These are phyloP conservation scores for Vandiemenella viatica DNA, from an alignment of 2,888 invertebrate genomes.

Conservation along the genomic window DNA sequence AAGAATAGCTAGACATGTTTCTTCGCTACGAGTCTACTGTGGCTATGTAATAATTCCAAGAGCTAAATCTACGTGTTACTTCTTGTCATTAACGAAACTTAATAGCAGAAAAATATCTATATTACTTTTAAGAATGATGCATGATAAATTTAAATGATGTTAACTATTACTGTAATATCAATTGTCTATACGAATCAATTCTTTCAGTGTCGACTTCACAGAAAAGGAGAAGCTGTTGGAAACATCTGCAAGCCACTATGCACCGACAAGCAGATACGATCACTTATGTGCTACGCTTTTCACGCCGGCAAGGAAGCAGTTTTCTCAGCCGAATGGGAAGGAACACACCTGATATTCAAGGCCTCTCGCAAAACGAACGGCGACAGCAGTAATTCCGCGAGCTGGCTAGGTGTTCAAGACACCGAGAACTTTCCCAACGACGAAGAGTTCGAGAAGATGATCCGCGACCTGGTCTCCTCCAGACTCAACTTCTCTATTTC, in stretches of 20 bases:
- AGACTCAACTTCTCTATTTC: slow-evolving; percentile 39
- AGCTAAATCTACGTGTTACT: no score
- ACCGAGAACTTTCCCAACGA: slow-evolving; percentile 36
- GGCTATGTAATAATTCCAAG: no score
- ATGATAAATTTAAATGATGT: no score
- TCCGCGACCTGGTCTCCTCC: slow-evolving; percentile 34
- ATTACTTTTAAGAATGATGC: no score
- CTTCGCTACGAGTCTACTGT: no score
- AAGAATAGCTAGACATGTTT: no score
- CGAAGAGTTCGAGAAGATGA: slow-evolving; percentile 35
- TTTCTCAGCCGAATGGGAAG: slow-evolving; percentile 42
- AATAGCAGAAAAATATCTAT: no score
- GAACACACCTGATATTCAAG: slow-evolving; percentile 43
- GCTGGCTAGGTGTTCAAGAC: slow-evolving; percentile 33
- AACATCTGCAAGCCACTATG: slow-evolving; percentile 48
- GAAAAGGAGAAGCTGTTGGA: slow-evolving; percentile 38
- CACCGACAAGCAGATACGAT: slow-evolving; percentile 34
- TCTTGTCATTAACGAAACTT: no score
- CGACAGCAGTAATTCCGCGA: no score
- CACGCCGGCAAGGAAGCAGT: slow-evolving; percentile 44
- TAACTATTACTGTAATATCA: background rate
- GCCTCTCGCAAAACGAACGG: slow-evolving; percentile 28
- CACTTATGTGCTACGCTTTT: slow-evolving; percentile 43
- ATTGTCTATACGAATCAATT: background rate
- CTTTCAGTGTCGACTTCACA: slow-evolving; percentile 41